These are phyloP conservation scores for Rafetus swinhoei DNA, from an alignment of 2,113 vertebrate species.

Conservation along the genomic window DNA sequence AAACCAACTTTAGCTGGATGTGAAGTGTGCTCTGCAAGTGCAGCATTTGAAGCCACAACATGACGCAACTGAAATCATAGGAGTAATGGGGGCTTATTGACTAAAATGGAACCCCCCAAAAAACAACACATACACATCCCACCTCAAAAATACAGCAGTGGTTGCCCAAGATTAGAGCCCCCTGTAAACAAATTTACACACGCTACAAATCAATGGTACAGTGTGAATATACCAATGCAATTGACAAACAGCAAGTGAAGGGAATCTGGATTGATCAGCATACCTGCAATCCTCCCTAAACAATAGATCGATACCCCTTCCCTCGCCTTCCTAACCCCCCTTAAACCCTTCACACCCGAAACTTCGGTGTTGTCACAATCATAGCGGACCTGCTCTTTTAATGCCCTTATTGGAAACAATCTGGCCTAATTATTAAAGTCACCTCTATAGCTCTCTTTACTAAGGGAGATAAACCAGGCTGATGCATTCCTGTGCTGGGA, in stretches of 20 bases:
- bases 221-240: not conserved
- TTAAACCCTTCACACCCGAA: not conserved
- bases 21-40: constrained; percentile 33
- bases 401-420: not conserved
- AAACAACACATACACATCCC: not conserved
- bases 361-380: not conserved
- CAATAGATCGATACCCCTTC: not conserved
- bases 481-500: constrained; percentile 24
- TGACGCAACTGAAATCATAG: constrained; percentile 31
- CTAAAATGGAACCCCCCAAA: not conserved
- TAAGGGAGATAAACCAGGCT: not conserved
- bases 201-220: constrained; percentile 5
- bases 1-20: constrained; percentile 69
- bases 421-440: constrained; percentile 29
- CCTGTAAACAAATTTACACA: not conserved
- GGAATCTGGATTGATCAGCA: not conserved
- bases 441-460: not conserved
- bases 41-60: constrained; percentile 11
- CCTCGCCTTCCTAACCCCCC: not conserved
- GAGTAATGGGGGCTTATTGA: not conserved
- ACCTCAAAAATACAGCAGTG: not conserved
- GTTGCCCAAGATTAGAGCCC: not conserved
- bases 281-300: not conserved
- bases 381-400: not conserved
- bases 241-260: not conserved